A percentile compares a stretch with the other conserved stretches of the same genome.
phyloP scores from a whole-genome alignment of 2,113 vertebrate genomes.

The Nannospalax galili region DNA sequence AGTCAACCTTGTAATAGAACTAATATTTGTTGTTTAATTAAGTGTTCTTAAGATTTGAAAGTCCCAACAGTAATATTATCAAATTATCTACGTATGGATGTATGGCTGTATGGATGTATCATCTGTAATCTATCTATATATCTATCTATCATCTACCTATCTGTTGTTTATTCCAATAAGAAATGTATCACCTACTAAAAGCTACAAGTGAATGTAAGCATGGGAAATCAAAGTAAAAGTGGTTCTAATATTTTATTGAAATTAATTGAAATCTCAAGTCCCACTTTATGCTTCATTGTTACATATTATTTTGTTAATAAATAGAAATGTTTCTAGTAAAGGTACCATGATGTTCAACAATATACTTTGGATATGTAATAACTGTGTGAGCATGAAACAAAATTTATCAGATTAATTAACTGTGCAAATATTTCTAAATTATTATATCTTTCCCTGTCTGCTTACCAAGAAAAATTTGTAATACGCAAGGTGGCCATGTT shows the following conservation, averaged over 20 bases:
- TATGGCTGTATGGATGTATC: neutral
- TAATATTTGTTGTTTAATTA: neutral
- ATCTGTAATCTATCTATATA: too few species aligned
- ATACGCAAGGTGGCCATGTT: neutral
- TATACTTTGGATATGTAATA: neutral
- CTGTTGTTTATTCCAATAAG: neutral
- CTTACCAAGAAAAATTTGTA: neutral
- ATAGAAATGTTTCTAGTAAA: neutral
- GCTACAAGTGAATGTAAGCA: neutral
- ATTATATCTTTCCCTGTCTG: neutral
- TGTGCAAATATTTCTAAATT: constrained; percentile 7
- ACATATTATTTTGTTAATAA: neutral
- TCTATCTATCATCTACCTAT: too few species aligned
- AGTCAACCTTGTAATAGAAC: neutral
- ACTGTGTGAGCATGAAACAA: neutral
- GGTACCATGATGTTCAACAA: neutral
- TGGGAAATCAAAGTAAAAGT: neutral
- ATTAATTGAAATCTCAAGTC: neutral
- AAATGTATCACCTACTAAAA: neutral
- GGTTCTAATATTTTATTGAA: neutral
- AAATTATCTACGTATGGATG: too few species aligned
- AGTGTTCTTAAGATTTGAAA: neutral
- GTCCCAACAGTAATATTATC: neutral
- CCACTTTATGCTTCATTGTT: neutral
- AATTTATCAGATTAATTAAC: constrained; percentile 27